Evolutionary conservation across 2,113 vertebrate species (phyloP), one percentile per base, ranked within the genome.

Genomic region (Antennarius striatus): DNA sequence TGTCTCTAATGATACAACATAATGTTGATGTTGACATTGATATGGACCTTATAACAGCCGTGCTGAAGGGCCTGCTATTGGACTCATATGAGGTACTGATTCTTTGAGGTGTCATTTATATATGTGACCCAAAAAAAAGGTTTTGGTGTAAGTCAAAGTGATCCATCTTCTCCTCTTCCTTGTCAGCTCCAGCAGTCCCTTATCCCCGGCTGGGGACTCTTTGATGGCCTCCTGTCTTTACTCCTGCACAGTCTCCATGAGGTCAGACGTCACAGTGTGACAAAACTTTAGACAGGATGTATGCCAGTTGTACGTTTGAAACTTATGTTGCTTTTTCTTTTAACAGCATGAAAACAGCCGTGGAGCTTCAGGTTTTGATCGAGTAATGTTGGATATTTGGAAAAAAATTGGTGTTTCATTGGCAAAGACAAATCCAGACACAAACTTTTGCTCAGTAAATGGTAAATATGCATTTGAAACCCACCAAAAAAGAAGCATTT

Each of bases 221-320:
- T 78, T 48, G 93, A 94, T 14, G 91, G 92, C 50, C 57, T 92
- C 39, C 77, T 94, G 32, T 85, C 73, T 75, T 77, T 94, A 70
- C 74, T 93, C 13, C 80, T 85, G 2, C 71, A 90, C 75, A 58
- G 58, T 30, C 77, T 94, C 40, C 78, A 70, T 61, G 82, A 93
- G 90, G 93, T 93, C 68, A 84, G 84, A 45, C 7, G 3, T 7
- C 17, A 4, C 6, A 58, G 0, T 68, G 9, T 45, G 1, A 36
- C n/a, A 22, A 29, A 6, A 32, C 4, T 0, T 8, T 45, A 32
- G 6, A 32, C 12, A 30, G 2, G 2, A 30, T 49, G 5, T 10
- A 60, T 32, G 9, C 40, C 29, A 57, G 9, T 47, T 2, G 39
- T 1, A 1, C 0, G 6, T 59, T 7, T 61, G 28, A 54, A 3